Conservation (phyloP, 2,888 invertebrate species). For the Pyrochroa serraticornis region DNA sequence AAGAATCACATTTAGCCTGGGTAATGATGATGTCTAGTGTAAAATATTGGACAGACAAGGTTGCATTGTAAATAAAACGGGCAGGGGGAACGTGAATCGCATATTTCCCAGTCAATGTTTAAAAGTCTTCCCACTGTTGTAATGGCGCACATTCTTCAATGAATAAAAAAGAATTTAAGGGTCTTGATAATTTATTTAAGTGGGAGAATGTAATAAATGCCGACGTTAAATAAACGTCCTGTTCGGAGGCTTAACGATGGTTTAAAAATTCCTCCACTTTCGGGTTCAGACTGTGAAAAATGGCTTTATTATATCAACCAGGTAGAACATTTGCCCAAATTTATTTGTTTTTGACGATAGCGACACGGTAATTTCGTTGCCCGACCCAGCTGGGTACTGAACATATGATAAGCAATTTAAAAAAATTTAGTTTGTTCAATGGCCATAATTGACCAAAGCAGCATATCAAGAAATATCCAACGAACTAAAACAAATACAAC, state of each 20-base stretch:
- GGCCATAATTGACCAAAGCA: too few species aligned
- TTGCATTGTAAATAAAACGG: not conserved
- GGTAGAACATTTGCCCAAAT: not conserved
- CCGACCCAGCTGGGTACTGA: too few species aligned
- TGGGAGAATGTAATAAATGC: not conserved
- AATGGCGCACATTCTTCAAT: not conserved
- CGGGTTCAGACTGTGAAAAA: not conserved
- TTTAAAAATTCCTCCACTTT: not conserved
- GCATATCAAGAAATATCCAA: too few species aligned
- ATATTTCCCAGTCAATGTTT: not conserved
- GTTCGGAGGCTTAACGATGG: not conserved
- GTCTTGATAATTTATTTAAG: not conserved
- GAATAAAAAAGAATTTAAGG: not conserved
- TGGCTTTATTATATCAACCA: not conserved
- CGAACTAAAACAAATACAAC: too few species aligned
- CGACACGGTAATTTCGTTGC: too few species aligned
- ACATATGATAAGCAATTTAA: too few species aligned
- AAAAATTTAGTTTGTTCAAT: too few species aligned
- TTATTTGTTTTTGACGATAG: too few species aligned
- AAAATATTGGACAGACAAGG: slow-evolving; percentile 2
- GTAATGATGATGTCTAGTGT: slow-evolving; percentile 3
- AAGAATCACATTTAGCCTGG: not conserved
- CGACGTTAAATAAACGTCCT: not conserved
- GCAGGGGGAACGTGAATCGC: not conserved
- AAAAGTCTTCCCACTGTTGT: not conserved